A percentile compares a stretch with the other conserved stretches of the same genome.
phyloP scores from a whole-genome alignment of 2,797 vertebrate genomes.

The Caiman crocodilus region DNA sequence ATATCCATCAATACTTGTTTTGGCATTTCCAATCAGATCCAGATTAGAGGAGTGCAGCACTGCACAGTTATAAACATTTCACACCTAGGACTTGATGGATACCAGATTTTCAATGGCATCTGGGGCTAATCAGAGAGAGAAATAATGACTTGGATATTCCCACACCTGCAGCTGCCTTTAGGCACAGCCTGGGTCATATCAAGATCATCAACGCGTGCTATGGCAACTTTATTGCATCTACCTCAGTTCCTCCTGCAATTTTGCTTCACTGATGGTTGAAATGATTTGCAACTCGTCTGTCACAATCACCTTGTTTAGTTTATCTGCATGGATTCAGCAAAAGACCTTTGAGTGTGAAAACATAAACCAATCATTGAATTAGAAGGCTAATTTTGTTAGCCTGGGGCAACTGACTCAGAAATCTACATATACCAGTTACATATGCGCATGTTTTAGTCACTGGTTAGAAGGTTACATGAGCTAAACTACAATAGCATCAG shows the following conservation, averaged over 20 bases:
- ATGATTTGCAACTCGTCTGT: neutral
- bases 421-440: too few relatives aligned
- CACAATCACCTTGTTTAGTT: neutral
- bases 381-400: neutral
- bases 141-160: neutral
- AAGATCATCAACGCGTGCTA: accelerated
- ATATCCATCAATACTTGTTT: neutral
- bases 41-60: neutral
- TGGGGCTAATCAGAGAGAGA: neutral
- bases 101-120: neutral
- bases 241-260: neutral
- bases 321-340: neutral
- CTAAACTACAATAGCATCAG: too few relatives aligned
- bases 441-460: too few relatives aligned
- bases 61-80: neutral
- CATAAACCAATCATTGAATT: neutral
- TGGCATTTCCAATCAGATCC: neutral
- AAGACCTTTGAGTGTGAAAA: conserved; percentile 42
- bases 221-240: accelerated
- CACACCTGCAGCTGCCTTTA: neutral
- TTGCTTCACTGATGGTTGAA: neutral
- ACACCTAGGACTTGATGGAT: neutral
- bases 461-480: too few relatives aligned
- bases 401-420: neutral
- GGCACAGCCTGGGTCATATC: neutral